Percentiles rank a stretch among this genome's conserved stretches.
Evolutionary conservation across 1,140 invertebrate genomes (phyloP).

Genomic region (Tenebrio molitor): DNA sequence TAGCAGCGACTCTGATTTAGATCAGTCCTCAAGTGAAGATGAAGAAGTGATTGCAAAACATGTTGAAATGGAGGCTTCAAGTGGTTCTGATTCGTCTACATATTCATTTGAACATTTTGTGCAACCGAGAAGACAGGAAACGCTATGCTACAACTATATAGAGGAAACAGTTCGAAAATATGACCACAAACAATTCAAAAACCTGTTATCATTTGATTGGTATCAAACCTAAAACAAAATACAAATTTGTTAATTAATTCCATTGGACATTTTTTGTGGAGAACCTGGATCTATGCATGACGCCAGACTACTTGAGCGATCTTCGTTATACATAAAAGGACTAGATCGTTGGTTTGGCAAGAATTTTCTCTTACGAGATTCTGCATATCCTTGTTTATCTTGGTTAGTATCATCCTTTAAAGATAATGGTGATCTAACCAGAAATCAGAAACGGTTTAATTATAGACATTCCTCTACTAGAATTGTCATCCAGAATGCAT

Average conservation of each 20-base stretch:
- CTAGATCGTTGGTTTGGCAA: conserved; percentile 23
- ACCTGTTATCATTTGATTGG: conserved; percentile 29
- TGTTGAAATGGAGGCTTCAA: no score
- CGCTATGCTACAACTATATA: no score
- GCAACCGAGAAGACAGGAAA: no score
- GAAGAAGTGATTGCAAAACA: no score
- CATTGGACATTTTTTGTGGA: no score
- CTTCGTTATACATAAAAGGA: conserved; percentile 29
- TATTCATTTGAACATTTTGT: no score
- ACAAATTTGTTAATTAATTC: no score
- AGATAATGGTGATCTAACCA: no score
- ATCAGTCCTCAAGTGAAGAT: no score
- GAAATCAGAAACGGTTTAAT: conserved; percentile 44
- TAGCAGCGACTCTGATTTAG: no score
- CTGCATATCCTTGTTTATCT: conserved; percentile 33
- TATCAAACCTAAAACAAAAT: conserved; percentile 7
- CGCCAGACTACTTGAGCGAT: conserved; percentile 51
- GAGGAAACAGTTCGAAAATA: conserved; percentile 6
- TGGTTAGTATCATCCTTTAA: conserved; percentile 49
- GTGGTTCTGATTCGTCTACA: no score
- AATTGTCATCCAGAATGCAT: conserved; percentile 26
- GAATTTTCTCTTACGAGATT: conserved; percentile 47
- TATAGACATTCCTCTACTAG: conserved; percentile 24
- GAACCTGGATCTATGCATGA: conserved; percentile 53
- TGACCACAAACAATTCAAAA: conserved; percentile 30